A percentile compares a stretch with the other conserved stretches of the same genome.
Evolutionary conservation across 2,797 vertebrate species (phyloP).

Genomic region (Tarsius wallacei): DNA sequence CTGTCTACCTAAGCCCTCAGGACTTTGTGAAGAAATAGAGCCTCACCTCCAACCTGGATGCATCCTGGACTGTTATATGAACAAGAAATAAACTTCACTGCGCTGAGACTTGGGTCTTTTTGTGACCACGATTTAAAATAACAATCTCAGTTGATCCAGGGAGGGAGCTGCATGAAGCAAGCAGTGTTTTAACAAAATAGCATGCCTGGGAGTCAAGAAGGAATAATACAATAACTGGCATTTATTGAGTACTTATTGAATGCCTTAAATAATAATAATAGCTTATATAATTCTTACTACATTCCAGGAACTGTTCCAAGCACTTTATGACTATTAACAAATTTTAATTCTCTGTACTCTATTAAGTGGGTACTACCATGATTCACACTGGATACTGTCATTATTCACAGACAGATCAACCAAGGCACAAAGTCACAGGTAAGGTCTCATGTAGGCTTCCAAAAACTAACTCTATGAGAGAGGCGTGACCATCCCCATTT

Average conservation of each 20-base stretch:
- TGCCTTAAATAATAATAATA: not conserved
- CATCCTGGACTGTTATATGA: not conserved
- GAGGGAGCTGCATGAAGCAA: not conserved
- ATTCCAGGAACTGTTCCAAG: constrained; percentile 17
- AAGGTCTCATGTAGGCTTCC: not conserved
- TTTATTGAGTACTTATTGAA: not conserved
- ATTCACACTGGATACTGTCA: not conserved
- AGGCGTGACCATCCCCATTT: not conserved
- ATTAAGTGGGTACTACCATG: not conserved
- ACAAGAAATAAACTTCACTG: not conserved
- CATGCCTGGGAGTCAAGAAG: not conserved
- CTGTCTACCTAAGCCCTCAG: not conserved
- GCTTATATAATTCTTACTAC: not conserved
- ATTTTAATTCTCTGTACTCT: constrained; percentile 7
- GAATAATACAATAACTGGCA: not conserved
- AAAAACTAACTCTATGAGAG: not conserved
- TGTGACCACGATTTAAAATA: not conserved
- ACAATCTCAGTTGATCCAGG: not conserved
- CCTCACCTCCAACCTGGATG: not conserved
- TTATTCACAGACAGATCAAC: not conserved
- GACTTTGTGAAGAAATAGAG: not conserved
- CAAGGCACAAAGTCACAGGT: not conserved
- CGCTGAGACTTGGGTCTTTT: not conserved
- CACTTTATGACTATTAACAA: not conserved
- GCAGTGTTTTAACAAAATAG: not conserved